phyloP scores from a whole-genome alignment of 64 coral and sea anemone species.

The Catalaphyllia jardinei region DNA sequence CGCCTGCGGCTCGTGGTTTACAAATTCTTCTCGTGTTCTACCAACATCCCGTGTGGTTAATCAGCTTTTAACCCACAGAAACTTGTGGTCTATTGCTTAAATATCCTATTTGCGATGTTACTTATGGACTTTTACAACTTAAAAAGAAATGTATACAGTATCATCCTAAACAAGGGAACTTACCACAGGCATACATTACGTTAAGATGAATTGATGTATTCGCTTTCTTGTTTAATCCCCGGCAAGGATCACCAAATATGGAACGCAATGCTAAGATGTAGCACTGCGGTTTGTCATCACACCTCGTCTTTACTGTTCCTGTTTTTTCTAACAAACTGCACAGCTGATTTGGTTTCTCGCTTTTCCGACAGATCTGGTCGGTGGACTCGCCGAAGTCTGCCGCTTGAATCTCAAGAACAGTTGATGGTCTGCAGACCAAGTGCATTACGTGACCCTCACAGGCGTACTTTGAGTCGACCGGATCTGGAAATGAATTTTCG shows the following conservation, averaged over 20 bases:
- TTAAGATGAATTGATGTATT: not conserved
- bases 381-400: constrained; percentile 14
- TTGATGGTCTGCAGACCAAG: not conserved
- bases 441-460: constrained; percentile 5
- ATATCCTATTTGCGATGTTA: too few species aligned
- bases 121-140: too few species aligned
- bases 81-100: too few species aligned
- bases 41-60: too few species aligned
- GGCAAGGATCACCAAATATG: constrained; percentile 31
- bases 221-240: not conserved
- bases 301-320: not conserved
- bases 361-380: not conserved
- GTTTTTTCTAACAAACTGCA: not conserved
- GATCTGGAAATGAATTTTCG: not conserved
- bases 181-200: constrained; percentile 27
- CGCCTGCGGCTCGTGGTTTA: too few species aligned
- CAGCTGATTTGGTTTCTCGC: not conserved
- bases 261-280: not conserved
- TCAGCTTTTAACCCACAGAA: too few species aligned
- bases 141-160: too few species aligned
- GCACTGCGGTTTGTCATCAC: not conserved
- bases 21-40: too few species aligned
- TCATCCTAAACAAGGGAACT: not conserved
- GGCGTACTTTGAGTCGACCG: not conserved
- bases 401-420: constrained; percentile 7